These are phyloP conservation scores for Heliconius melpomene DNA, from an alignment of 1,140 invertebrate species.

Conservation along the genomic window DNA sequence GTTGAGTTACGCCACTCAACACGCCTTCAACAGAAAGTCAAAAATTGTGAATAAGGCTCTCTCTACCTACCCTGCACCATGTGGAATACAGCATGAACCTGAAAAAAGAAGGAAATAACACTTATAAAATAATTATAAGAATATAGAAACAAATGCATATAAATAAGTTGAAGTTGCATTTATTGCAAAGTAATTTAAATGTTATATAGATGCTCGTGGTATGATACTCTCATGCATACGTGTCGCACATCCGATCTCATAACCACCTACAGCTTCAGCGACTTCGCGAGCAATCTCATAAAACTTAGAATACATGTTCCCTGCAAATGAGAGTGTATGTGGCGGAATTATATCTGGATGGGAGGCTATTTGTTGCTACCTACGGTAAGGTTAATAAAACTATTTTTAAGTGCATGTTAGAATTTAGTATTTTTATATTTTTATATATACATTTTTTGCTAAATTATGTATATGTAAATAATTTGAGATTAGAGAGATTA, in stretches of 20 bases:
- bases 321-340: neutral
- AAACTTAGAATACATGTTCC: slow-evolving; percentile 6
- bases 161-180: neutral
- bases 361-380: neutral
- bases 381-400: neutral
- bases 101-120: too few relatives aligned
- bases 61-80: too few relatives aligned
- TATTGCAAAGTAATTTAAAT: neutral
- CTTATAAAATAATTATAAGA: too few relatives aligned
- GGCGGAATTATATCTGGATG: neutral
- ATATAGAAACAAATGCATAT: neutral
- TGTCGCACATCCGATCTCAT: neutral
- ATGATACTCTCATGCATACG: neutral
- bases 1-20: too few relatives aligned
- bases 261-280: neutral
- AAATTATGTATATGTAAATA: too few relatives aligned
- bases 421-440: too few relatives aligned
- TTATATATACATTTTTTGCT: too few relatives aligned
- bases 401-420: too few relatives aligned
- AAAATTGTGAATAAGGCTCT: too few relatives aligned
- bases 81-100: too few relatives aligned
- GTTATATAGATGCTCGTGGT: neutral
- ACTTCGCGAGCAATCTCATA: neutral
- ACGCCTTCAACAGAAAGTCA: too few relatives aligned
- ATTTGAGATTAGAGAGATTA: too few relatives aligned